Percentiles rank a stretch among this genome's conserved stretches.
Evolutionary conservation across 1,140 invertebrate genomes (phyloP).

Genomic region (Lepidurus apus): DNA sequence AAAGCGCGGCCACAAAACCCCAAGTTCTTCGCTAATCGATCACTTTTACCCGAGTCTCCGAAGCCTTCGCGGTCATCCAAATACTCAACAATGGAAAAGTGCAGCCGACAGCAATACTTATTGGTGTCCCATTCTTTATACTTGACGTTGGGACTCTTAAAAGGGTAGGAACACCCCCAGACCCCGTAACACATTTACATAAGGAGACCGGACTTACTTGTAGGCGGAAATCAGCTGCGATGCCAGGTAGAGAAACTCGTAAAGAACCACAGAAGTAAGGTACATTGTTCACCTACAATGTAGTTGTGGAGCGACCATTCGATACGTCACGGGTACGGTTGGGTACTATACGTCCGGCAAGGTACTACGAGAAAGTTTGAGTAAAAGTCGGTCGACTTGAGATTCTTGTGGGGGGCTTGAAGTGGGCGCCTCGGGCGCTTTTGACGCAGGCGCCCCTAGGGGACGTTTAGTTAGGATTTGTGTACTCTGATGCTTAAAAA

Average conservation of each 20-base stretch:
- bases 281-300: background rate
- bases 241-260: background rate
- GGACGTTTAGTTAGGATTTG: background rate
- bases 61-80: slow-evolving; percentile 1
- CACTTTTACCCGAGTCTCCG: background rate
- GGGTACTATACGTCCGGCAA: background rate
- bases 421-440: background rate
- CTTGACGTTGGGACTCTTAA: background rate
- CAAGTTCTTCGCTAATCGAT: slow-evolving; percentile 4
- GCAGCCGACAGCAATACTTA: background rate
- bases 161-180: background rate
- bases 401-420: background rate
- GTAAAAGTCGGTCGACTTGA: background rate
- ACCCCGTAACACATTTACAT: background rate
- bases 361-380: background rate
- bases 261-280: background rate
- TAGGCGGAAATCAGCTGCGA: background rate
- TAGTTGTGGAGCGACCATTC: background rate
- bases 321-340: background rate
- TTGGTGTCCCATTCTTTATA: background rate
- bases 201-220: background rate
- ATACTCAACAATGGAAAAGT: slow-evolving; percentile 4
- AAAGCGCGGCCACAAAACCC: background rate
- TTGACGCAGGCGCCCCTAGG: background rate
- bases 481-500: background rate